Evolutionary conservation across 2,888 invertebrate genomes (phyloP).

Genomic region (Rhingia campestris): DNA sequence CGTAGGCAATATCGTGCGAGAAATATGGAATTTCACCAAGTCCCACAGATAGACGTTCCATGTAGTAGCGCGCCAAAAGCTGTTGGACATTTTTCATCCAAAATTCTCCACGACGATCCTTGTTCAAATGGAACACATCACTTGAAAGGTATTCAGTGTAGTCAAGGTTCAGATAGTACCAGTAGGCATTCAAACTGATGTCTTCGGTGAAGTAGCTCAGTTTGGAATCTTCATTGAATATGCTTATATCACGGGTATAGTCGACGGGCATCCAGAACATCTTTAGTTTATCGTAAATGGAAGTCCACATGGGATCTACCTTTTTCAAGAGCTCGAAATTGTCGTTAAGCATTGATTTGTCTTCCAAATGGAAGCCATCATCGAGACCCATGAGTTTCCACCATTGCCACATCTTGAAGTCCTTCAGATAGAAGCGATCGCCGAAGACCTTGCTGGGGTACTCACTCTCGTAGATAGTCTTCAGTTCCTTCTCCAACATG

Average conservation of each 20-base stretch:
- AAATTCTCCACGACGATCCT: slow-evolving; percentile 86
- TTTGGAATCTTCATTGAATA: slow-evolving; percentile 84
- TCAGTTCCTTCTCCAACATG: slow-evolving; percentile 81
- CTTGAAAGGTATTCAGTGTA: slow-evolving; percentile 87
- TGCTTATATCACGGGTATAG: slow-evolving; percentile 84
- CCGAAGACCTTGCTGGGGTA: not conserved
- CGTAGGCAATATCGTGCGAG: slow-evolving; percentile 83
- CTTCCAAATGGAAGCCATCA: slow-evolving; percentile 77
- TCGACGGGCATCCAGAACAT: slow-evolving; percentile 84
- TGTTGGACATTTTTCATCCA: slow-evolving; percentile 88
- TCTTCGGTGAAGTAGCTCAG: slow-evolving; percentile 90
- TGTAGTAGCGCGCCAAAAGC: slow-evolving; percentile 88
- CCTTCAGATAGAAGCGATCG: slow-evolving; percentile 65
- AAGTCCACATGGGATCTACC: slow-evolving; percentile 77
- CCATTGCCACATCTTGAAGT: slow-evolving; percentile 80
- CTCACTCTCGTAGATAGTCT: slow-evolving; percentile 82
- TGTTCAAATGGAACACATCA: slow-evolving; percentile 83
- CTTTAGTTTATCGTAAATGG: slow-evolving; percentile 56
- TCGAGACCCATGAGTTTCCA: slow-evolving; percentile 80
- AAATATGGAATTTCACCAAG: slow-evolving; percentile 87
- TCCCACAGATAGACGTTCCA: slow-evolving; percentile 89
- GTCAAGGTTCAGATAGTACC: slow-evolving; percentile 86
- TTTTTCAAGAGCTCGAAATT: slow-evolving; percentile 73
- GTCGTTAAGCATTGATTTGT: slow-evolving; percentile 75
- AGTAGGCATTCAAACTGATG: slow-evolving; percentile 86